Percentiles rank a stretch among this genome's conserved stretches.
Evolutionary conservation across 2,888 invertebrate species (phyloP).

Genomic region (Morpho helenor): DNA sequence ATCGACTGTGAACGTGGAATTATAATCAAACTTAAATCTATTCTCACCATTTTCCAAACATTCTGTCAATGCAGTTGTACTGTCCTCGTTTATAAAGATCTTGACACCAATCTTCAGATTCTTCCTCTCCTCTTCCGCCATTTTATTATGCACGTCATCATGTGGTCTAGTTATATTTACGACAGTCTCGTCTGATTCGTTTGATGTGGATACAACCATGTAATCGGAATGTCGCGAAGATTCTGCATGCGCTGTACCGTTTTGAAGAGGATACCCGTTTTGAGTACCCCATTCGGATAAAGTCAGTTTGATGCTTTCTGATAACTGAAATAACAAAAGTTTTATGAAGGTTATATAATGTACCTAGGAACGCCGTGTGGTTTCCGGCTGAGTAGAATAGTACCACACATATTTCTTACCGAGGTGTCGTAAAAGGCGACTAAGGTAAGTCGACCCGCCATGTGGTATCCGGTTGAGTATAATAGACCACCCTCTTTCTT

Average conservation of each 20-base stretch:
- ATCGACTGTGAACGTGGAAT: too few relatives aligned
- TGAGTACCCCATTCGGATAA: constrained; percentile 64
- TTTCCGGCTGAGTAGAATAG: too few relatives aligned
- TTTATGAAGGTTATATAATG: background rate
- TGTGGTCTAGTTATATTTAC: constrained; percentile 78
- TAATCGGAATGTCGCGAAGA: constrained; percentile 48
- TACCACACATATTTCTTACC: too few relatives aligned
- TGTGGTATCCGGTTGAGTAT: too few relatives aligned
- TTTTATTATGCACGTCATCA: constrained; percentile 81
- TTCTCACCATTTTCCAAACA: constrained; percentile 85
- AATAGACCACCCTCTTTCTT: too few relatives aligned
- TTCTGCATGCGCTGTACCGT: constrained; percentile 44
- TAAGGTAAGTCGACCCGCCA: too few relatives aligned
- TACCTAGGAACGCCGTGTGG: too few relatives aligned
- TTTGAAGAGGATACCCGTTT: constrained; percentile 45
- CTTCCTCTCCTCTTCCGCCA: constrained; percentile 84
- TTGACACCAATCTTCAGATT: constrained; percentile 92
- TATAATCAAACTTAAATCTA: too few relatives aligned
- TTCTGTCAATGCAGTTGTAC: constrained; percentile 81
- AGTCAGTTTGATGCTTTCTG: constrained; percentile 72
- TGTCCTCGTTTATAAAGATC: constrained; percentile 88
- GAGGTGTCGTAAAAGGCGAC: too few relatives aligned
- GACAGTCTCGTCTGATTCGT: constrained; percentile 48
- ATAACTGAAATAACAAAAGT: constrained; percentile 47
- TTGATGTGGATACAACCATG: constrained; percentile 53